Evolutionary conservation across 2,797 vertebrate genomes (phyloP).

Genomic region (Sternotherus odoratus): DNA sequence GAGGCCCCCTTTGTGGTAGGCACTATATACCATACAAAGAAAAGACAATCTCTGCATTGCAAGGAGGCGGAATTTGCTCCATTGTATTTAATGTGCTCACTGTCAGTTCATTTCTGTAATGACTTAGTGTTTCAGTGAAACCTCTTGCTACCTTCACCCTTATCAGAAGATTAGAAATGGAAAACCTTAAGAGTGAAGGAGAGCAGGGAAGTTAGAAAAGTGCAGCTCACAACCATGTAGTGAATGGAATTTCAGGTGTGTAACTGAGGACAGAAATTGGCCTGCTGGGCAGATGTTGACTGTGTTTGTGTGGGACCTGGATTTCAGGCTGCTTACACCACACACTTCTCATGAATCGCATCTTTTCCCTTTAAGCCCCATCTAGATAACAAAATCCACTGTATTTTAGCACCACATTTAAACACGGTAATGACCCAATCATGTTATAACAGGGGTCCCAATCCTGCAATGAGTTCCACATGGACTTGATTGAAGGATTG

Average conservation of each 20-base stretch:
- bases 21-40: not conserved
- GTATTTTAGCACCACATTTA: rapidly evolving
- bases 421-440: rapidly evolving
- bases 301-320: not conserved
- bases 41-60: not conserved
- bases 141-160: not conserved
- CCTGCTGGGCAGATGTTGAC: not conserved
- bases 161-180: not conserved
- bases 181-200: not conserved
- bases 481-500: rapidly evolving
- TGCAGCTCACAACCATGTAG: not conserved
- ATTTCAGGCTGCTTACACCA: not conserved
- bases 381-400: not conserved
- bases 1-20: not conserved
- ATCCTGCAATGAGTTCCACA: rapidly evolving
- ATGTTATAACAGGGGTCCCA: not conserved
- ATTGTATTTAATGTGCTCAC: not conserved
- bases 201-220: not conserved
- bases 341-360: not conserved
- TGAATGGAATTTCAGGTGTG: not conserved
- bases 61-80: not conserved
- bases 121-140: not conserved
- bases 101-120: not conserved
- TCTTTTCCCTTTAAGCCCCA: not conserved
- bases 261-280: not conserved